A percentile compares a stretch with the other conserved stretches of the same genome.
Evolutionary conservation across 2,888 invertebrate species (phyloP).

Genomic region (Sepioteuthis lessoniana): DNA sequence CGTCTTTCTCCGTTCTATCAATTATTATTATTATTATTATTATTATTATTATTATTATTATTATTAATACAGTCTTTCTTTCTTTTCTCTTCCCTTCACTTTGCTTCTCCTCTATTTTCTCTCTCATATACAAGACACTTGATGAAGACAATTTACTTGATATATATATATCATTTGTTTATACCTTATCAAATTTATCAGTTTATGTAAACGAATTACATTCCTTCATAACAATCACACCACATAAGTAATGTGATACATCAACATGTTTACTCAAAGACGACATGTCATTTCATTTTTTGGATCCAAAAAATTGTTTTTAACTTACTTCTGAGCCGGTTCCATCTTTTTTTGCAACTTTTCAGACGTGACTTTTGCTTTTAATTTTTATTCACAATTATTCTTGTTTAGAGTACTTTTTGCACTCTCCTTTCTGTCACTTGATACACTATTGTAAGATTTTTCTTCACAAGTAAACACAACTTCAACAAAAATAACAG

Average conservation of each 20-base stretch:
- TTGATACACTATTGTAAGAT: not conserved
- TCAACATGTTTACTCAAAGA: not conserved
- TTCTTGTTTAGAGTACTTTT: not conserved
- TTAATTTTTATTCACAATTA: not conserved
- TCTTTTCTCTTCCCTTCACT: not conserved
- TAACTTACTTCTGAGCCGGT: not conserved
- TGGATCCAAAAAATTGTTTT: not conserved
- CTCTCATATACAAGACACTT: not conserved
- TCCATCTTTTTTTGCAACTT: not conserved
- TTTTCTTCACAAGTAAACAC: not conserved
- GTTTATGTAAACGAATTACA: not conserved
- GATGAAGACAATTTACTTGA: not conserved
- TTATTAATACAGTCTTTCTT: not conserved
- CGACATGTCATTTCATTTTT: conserved; percentile 1
- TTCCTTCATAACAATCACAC: not conserved
- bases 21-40: no score
- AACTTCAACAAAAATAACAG: not conserved
- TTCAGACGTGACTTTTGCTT: not conserved
- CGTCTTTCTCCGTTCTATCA: no score
- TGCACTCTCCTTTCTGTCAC: not conserved
- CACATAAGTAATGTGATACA: not conserved
- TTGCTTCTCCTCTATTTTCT: not conserved
- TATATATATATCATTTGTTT: not conserved
- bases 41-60: not conserved
- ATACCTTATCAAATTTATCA: not conserved